Conservation (phyloP, 2,888 invertebrate species). For the Acronicta alni region DNA sequence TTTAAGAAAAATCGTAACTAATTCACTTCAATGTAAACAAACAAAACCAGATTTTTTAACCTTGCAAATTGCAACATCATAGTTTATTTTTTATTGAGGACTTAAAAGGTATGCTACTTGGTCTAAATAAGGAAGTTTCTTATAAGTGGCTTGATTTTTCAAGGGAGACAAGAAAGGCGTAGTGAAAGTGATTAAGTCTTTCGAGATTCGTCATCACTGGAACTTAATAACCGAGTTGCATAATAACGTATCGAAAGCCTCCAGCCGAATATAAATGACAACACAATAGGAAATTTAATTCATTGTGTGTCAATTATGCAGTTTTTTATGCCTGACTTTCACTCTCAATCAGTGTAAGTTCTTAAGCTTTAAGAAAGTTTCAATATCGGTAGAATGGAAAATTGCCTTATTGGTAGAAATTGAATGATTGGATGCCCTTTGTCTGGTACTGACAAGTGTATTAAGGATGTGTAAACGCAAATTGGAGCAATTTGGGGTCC, state of each 20-base stretch:
- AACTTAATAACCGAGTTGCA: slow-evolving; percentile 40
- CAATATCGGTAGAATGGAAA: slow-evolving; percentile 28
- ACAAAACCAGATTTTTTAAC: not conserved
- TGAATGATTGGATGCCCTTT: slow-evolving; percentile 7
- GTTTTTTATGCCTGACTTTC: slow-evolving; percentile 38
- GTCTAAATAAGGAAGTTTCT: slow-evolving; percentile 37
- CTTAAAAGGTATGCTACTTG: slow-evolving; percentile 17
- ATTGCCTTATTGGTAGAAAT: slow-evolving; percentile 6
- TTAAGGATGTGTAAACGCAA: not conserved
- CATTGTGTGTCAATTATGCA: slow-evolving; percentile 35
- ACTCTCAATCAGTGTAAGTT: slow-evolving; percentile 30
- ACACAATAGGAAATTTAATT: slow-evolving; percentile 53
- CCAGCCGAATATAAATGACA: slow-evolving; percentile 56
- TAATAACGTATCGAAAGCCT: slow-evolving; percentile 53
- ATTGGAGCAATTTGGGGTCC: not conserved
- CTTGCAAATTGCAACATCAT: not conserved
- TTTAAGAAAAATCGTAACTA: slow-evolving; percentile 1
- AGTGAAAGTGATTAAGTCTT: slow-evolving; percentile 47
- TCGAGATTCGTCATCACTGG: slow-evolving; percentile 15
- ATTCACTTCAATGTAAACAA: slow-evolving; percentile 16
- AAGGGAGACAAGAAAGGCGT: slow-evolving; percentile 31
- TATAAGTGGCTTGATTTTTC: slow-evolving; percentile 20
- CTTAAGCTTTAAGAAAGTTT: slow-evolving; percentile 36
- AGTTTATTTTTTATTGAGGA: slow-evolving; percentile 4
- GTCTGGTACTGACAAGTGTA: not conserved